Evolutionary conservation across 1,140 invertebrate species (phyloP).

Genomic region (Musca vetustissima): DNA sequence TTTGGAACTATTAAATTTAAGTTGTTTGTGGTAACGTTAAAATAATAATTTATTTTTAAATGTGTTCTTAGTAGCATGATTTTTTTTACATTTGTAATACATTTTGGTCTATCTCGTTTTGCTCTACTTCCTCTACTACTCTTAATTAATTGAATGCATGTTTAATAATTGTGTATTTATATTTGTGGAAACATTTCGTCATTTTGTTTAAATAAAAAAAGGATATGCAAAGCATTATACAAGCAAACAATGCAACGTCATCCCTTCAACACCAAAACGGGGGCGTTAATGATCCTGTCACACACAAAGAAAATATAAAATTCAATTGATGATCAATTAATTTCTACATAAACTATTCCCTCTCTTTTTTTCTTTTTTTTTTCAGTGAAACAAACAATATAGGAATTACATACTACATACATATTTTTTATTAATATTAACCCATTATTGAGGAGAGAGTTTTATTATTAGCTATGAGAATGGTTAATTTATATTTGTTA

Average conservation of each 20-base stretch:
- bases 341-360: not conserved
- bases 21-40: too few species aligned
- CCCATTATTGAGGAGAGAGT: slow-evolving; percentile 3
- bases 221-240: not conserved
- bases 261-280: not conserved
- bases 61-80: too few species aligned
- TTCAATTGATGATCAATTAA: not conserved
- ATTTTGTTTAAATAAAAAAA: slow-evolving; percentile 2
- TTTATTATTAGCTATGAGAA: slow-evolving; percentile 12
- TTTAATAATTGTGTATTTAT: not conserved
- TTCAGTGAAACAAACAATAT: slow-evolving; percentile 15
- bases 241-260: not conserved
- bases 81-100: too few species aligned
- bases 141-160: not conserved
- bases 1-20: too few species aligned
- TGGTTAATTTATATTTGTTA: slow-evolving; percentile 23
- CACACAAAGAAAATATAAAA: not conserved
- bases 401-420: slow-evolving; percentile 14
- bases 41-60: too few species aligned
- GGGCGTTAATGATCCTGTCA: too few species aligned
- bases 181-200: not conserved
- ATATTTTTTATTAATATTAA: slow-evolving; percentile 15
- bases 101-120: too few species aligned
- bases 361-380: slow-evolving; percentile 15
- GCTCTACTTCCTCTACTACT: not conserved